Conservation (phyloP, 2,888 invertebrate species). For the Parnassius orleans region DNA sequence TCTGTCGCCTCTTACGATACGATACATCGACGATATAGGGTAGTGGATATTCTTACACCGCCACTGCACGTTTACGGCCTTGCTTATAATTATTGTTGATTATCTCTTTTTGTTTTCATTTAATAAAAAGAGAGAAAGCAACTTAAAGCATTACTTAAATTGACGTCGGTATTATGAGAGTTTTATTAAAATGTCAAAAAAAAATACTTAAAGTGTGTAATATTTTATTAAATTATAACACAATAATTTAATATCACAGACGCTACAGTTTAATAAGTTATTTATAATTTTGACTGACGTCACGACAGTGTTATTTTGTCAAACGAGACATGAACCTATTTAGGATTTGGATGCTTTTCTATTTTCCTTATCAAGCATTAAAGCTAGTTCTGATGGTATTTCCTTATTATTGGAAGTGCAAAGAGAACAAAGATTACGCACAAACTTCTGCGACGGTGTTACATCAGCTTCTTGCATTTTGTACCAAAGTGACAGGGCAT, state of each 20-base stretch:
- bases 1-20: too few species aligned
- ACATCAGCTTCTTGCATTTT: constrained; percentile 69
- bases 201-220: background rate
- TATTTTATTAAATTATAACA: constrained; percentile 24
- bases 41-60: too few species aligned
- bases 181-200: too few species aligned
- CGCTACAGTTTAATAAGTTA: constrained; percentile 13
- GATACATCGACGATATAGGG: too few species aligned
- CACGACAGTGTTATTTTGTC: background rate
- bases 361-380: constrained; percentile 44
- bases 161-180: too few species aligned
- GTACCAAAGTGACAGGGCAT: constrained; percentile 67
- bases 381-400: constrained; percentile 52
- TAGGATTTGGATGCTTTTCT: constrained; percentile 28
- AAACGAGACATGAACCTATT: background rate
- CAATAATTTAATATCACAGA: constrained; percentile 66
- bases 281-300: background rate
- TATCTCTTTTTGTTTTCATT: too few species aligned
- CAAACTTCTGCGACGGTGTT: constrained; percentile 64
- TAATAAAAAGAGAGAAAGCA: too few species aligned
- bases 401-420: constrained; percentile 57
- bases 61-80: too few species aligned
- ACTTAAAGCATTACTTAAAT: too few species aligned
- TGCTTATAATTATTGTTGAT: too few species aligned
- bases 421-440: constrained; percentile 52